These are phyloP conservation scores for Callitettix versicolor DNA, from an alignment of 1,140 invertebrate species.

Conservation along the genomic window DNA sequence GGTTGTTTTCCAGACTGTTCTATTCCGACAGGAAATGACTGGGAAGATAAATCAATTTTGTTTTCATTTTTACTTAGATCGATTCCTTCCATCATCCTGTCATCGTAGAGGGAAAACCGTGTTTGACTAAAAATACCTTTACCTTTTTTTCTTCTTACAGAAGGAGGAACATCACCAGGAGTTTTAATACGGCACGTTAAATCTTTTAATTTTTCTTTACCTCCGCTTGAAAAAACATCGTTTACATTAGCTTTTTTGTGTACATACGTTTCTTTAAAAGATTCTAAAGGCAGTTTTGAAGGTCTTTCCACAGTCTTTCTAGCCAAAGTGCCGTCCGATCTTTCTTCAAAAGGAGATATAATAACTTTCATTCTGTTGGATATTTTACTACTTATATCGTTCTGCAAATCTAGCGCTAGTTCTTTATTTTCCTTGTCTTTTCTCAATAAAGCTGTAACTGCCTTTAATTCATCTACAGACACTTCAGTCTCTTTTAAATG, in stretches of 20 bases:
- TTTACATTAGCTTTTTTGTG: constrained; percentile 34
- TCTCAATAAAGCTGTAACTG: not conserved
- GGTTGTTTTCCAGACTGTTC: constrained; percentile 6
- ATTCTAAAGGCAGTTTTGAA: constrained; percentile 31
- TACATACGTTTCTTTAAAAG: constrained; percentile 27
- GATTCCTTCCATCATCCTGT: constrained; percentile 58
- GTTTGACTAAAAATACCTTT: constrained; percentile 33
- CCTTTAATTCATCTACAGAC: not conserved
- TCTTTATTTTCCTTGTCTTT: not conserved
- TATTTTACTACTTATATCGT: constrained; percentile 29
- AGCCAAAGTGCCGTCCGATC: constrained; percentile 20
- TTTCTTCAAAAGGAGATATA: constrained; percentile 24
- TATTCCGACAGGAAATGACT: not conserved
- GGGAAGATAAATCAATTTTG: not conserved
- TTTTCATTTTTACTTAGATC: not conserved
- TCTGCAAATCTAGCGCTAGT: not conserved
- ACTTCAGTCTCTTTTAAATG: constrained; percentile 14
- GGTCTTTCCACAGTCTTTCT: constrained; percentile 28
- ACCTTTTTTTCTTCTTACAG: constrained; percentile 52
- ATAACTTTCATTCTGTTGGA: constrained; percentile 32
- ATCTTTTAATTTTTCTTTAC: constrained; percentile 51
- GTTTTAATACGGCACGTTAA: constrained; percentile 68
- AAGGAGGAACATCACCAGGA: constrained; percentile 66
- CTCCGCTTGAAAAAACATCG: constrained; percentile 48
- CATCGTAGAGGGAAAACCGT: constrained; percentile 73